Percentiles rank a stretch among this genome's conserved stretches.
Evolutionary conservation across 2,113 vertebrate species (phyloP).

Genomic region (Micronycteris hirsuta): DNA sequence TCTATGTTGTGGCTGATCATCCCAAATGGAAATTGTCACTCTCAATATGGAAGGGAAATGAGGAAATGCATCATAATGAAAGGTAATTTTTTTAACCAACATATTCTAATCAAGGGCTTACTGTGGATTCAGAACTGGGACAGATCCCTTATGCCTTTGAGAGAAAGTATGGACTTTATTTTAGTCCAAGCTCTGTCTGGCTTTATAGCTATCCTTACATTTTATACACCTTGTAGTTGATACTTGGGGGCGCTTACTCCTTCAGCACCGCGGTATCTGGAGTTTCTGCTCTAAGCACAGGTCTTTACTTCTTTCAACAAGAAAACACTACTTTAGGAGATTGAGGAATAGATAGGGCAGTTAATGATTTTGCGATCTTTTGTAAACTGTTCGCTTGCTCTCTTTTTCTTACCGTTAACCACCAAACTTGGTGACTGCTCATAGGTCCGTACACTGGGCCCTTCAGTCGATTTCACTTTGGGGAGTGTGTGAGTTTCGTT

Average conservation of each 20-base stretch:
- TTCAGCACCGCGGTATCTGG: background rate
- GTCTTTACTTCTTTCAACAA: background rate
- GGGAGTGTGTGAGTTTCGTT: background rate
- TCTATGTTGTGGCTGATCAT: constrained; percentile 69
- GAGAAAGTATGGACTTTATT: constrained; percentile 4
- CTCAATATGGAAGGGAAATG: constrained; percentile 64
- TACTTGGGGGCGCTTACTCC: background rate
- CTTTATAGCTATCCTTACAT: background rate
- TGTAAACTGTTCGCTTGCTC: background rate
- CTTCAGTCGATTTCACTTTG: background rate
- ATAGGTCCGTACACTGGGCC: background rate
- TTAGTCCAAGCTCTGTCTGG: background rate
- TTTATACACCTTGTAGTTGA: background rate
- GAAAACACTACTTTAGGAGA: background rate
- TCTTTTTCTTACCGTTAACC: background rate
- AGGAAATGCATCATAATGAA: constrained; percentile 60
- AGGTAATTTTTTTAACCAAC: constrained; percentile 38
- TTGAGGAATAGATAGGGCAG: background rate
- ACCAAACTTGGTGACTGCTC: background rate
- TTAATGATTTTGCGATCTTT: background rate
- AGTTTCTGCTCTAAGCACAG: background rate
- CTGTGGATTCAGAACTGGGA: background rate
- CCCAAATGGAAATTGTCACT: constrained; percentile 68
- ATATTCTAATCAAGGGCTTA: constrained; percentile 37
- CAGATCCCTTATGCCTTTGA: background rate